phyloP scores from a whole-genome alignment of 2,113 vertebrate species.

The Xenopus tropicalis region DNA sequence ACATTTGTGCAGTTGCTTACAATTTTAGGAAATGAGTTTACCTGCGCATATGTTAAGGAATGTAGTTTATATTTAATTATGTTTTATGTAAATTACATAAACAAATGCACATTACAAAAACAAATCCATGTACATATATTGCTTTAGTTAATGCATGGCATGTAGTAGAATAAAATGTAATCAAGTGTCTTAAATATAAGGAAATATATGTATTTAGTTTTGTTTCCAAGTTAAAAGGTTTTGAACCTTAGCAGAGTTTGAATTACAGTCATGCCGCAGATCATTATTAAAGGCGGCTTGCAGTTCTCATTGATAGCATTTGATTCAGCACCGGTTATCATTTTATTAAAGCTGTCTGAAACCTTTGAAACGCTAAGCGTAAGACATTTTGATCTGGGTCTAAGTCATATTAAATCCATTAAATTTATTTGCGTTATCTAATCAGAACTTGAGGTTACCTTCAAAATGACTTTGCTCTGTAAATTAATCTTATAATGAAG shows the following conservation, averaged over 20 bases:
- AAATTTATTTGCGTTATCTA: constrained; percentile 38
- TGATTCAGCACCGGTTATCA: not conserved
- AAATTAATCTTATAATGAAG: constrained; percentile 33
- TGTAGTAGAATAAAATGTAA: no score
- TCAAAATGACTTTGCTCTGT: constrained; percentile 43
- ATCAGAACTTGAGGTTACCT: constrained; percentile 38
- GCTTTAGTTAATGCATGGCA: no score
- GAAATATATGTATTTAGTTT: not conserved
- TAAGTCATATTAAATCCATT: constrained; percentile 18
- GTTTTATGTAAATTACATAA: no score
- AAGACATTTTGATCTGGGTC: constrained; percentile 15
- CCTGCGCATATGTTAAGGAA: no score
- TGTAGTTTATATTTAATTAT: no score
- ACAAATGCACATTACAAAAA: no score
- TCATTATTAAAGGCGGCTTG: constrained; percentile 12
- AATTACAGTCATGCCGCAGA: not conserved
- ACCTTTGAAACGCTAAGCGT: constrained; percentile 17
- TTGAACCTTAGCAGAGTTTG: not conserved
- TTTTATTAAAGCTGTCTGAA: constrained; percentile 12
- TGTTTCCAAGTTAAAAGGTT: not conserved
- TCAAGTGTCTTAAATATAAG: not conserved
- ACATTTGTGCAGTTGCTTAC: no score
- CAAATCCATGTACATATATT: no score
- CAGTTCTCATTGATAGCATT: constrained; percentile 9
- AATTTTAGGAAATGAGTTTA: no score